Percentiles rank a stretch among this genome's conserved stretches.
These are phyloP conservation scores for Ceratina australensis DNA, from an alignment of 1,140 invertebrate species.

Conservation along the genomic window DNA sequence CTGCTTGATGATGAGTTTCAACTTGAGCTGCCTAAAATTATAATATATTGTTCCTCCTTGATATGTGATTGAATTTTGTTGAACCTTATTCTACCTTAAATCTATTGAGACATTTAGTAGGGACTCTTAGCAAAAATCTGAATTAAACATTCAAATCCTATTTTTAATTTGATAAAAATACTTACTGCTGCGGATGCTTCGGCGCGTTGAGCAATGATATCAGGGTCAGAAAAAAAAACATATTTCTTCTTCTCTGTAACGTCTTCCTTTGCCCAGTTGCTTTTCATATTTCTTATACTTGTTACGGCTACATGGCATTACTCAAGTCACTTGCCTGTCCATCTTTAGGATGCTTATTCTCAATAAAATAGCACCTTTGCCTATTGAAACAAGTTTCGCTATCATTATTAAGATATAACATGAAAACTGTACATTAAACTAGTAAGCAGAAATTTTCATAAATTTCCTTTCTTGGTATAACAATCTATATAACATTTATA, in stretches of 20 bases:
- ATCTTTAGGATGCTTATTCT: conserved; percentile 23
- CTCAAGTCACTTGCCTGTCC: conserved; percentile 12
- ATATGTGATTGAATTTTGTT: no score
- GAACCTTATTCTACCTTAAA: no score
- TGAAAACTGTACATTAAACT: no score
- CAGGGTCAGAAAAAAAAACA: conserved; percentile 72
- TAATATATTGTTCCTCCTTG: neutral
- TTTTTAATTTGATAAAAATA: no score
- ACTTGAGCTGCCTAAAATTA: conserved; percentile 40
- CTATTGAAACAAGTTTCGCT: neutral
- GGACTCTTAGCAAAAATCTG: no score
- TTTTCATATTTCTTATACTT: conserved; percentile 66
- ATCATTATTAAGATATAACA: neutral
- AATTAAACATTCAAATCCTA: no score
- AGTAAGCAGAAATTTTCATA: no score
- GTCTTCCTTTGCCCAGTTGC: conserved; percentile 62
- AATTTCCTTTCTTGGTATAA: no score
- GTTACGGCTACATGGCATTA: conserved; percentile 11
- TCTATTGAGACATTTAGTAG: no score
- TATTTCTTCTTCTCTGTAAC: conserved; percentile 67
- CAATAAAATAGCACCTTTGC: neutral
- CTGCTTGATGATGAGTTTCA: conserved; percentile 52
- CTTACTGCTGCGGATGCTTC: conserved; percentile 66
- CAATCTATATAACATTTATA: no score
- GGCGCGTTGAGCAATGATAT: conserved; percentile 65